phyloP scores from a whole-genome alignment of 2,797 vertebrate species.

The Monodelphis domestica region DNA sequence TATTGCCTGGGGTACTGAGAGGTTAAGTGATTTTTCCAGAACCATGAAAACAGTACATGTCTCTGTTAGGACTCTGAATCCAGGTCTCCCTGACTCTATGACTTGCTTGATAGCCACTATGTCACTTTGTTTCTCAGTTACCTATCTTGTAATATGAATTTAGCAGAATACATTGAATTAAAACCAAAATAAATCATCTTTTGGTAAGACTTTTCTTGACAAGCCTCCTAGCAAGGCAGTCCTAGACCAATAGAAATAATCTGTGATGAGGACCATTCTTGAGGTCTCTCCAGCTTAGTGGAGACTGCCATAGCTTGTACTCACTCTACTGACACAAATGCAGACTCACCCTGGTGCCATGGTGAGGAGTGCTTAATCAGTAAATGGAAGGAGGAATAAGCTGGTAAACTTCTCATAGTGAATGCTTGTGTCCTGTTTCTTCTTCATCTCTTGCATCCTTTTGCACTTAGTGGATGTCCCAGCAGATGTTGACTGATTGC shows the following conservation, averaged over 20 bases:
- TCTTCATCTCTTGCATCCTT: neutral
- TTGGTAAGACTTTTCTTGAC: neutral
- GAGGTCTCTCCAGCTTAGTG: neutral
- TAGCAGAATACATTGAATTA: neutral
- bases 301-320: neutral
- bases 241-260: neutral
- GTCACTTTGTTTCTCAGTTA: neutral
- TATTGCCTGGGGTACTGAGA: neutral
- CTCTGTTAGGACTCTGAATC: neutral
- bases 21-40: neutral
- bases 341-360: neutral
- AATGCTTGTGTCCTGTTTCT: neutral
- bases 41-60: neutral
- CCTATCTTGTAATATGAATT: neutral
- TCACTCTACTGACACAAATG: neutral
- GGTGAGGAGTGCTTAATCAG: neutral
- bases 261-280: neutral
- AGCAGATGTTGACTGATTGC: conserved; percentile 25
- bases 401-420: neutral
- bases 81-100: neutral
- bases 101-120: neutral
- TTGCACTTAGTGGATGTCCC: neutral
- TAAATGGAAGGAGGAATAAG: neutral
- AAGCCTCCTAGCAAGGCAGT: neutral
- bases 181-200: neutral